Evolutionary conservation across 2,888 invertebrate species (phyloP).

Genomic region (Syritta pipiens): DNA sequence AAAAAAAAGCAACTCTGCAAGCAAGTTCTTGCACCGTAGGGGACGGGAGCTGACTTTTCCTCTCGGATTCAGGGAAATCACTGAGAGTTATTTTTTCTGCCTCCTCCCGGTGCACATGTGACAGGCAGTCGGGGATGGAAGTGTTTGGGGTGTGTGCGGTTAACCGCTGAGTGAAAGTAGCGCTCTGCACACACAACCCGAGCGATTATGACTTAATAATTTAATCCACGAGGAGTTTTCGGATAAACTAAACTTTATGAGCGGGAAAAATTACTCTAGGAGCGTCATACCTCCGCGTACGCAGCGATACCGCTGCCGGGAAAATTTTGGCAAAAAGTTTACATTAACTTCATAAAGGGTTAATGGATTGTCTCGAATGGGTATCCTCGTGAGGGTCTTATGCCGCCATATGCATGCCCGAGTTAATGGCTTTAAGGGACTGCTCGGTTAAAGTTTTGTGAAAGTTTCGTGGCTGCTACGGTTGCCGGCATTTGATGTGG

Average conservation of each 20-base stretch:
- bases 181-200: constrained; percentile 21
- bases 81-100: background rate
- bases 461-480: background rate
- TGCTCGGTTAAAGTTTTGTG: background rate
- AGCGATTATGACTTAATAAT: constrained; percentile 57
- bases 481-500: too few species aligned
- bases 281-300: too few species aligned
- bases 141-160: background rate
- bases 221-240: constrained; percentile 35
- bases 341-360: constrained; percentile 22
- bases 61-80: background rate
- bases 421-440: background rate
- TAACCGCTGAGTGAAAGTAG: constrained; percentile 5
- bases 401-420: constrained; percentile 17
- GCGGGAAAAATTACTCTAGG: constrained; percentile 28
- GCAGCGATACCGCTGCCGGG: too few species aligned
- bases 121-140: too few species aligned
- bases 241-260: constrained; percentile 52
- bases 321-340: constrained; percentile 8
- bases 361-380: constrained; percentile 23
- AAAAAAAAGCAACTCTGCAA: background rate
- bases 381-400: constrained; percentile 3
- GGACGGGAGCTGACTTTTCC: constrained; percentile 18
- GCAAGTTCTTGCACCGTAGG: constrained; percentile 10
- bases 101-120: too few species aligned